Evolutionary conservation across 2,797 vertebrate species (phyloP), one percentile per base, ranked within the genome.

Genomic region (Tenualosa ilisha): DNA sequence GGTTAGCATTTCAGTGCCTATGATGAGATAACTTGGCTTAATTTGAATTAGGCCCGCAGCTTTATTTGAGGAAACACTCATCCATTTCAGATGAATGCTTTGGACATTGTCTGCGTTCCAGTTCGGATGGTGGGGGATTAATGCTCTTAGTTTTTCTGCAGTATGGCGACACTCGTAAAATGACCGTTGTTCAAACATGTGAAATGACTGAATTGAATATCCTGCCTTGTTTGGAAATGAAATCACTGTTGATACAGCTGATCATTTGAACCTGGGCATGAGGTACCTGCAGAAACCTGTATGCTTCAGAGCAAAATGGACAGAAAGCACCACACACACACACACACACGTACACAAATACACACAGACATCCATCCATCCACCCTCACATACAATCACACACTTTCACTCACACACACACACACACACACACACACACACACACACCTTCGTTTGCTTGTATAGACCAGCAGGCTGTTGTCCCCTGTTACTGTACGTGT

Each of bases 381-480:
- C 59, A 63, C 43, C 2, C 43, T 2, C 43, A 46, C 43, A 46
- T 53, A 13, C 13, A 13, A 13, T 12, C 15, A 1, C 31, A 13
- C 31, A n/a, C n/a, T n/a, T n/a, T n/a, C n/a, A n/a, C n/a, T n/a
- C n/a, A n/a, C 68, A 37, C 31, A 17, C 68, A 75, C 63, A 53
- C 15, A 15, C 56, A 61, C 61, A 63, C 61, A 63, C n/a, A 63
- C 61, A 26, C 11, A 37, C 63, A 68, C 63, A 68, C n/a, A 37
- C 26, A 72, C 65, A 72, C 11, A 40, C 65, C 65, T 65, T 82
- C 46, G 63, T 65, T 75, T 63, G 9, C 20, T 63, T 31, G 79
- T 87, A 46, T 26, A 31, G 26, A 26, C 65, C 65, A 15, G 24
- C 61, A 63, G 61, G 22, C 61, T 63, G 61, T 63, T n/a, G 61